A percentile compares a stretch with the other conserved stretches of the same genome.
Evolutionary conservation across 2,113 vertebrate species (phyloP).

Genomic region (Haemorhous mexicanus): DNA sequence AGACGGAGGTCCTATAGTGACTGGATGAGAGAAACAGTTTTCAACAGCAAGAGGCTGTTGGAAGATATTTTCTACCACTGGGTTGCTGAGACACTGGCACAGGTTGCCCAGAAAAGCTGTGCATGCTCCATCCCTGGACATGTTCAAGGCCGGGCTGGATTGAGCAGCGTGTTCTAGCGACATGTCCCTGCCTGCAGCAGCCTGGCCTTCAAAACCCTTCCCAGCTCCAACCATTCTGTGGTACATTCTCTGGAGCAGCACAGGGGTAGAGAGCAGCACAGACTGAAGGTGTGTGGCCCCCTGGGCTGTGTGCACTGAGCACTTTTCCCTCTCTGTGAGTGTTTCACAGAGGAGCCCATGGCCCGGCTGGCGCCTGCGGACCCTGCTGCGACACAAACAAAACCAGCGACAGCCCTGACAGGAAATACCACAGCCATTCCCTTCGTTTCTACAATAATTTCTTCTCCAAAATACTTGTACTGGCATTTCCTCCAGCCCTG

Average conservation of each 20-base stretch:
- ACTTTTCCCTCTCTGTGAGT: neutral
- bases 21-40: neutral
- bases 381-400: slow-evolving; percentile 39
- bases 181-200: neutral
- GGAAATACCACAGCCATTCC: slow-evolving; percentile 60
- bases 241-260: neutral
- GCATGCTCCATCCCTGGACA: neutral
- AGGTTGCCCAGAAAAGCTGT: neutral
- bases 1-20: neutral
- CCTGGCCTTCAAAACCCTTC: neutral
- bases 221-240: neutral
- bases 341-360: neutral
- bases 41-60: neutral
- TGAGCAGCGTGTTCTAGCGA: neutral
- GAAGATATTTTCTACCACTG: neutral
- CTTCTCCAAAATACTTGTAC: neutral
- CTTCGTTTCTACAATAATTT: slow-evolving; percentile 26
- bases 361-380: neutral
- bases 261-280: neutral
- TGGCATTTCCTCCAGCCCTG: slow-evolving; percentile 27
- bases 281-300: neutral
- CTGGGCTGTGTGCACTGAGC: accelerated
- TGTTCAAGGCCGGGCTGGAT: accelerated
- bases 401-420: neutral
- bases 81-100: neutral